Conservation (phyloP, 1,140 invertebrate genomes). For the Drosophila parvula region DNA sequence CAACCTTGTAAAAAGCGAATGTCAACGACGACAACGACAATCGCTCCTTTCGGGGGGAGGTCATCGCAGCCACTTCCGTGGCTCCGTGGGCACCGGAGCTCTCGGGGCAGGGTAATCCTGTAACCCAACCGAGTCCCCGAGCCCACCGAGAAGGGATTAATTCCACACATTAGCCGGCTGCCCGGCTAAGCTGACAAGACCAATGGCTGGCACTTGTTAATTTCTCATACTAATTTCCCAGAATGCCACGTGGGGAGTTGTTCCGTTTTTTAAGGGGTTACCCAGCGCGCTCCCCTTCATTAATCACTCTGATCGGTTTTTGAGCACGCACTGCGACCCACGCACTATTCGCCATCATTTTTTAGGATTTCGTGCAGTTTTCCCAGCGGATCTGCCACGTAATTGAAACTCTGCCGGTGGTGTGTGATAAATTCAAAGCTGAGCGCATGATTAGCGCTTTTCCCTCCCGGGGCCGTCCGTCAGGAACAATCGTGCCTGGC, state of each 20-base stretch:
- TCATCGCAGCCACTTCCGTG: slow-evolving; percentile 20
- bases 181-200: slow-evolving; percentile 71
- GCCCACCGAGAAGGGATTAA: slow-evolving; percentile 55
- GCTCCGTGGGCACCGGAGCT: slow-evolving; percentile 36
- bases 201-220: slow-evolving; percentile 77
- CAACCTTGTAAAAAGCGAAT: slow-evolving; percentile 40
- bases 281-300: slow-evolving; percentile 40
- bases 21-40: slow-evolving; percentile 47
- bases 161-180: slow-evolving; percentile 62
- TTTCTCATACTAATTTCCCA: slow-evolving; percentile 67
- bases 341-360: slow-evolving; percentile 71
- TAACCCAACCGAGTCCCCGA: slow-evolving; percentile 61
- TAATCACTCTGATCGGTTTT: slow-evolving; percentile 79
- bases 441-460: slow-evolving; percentile 57
- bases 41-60: slow-evolving; percentile 8
- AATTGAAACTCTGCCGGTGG: slow-evolving; percentile 38
- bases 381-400: slow-evolving; percentile 39
- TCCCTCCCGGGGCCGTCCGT: not conserved
- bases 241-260: slow-evolving; percentile 30
- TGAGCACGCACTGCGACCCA: slow-evolving; percentile 56
- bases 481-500: slow-evolving; percentile 21
- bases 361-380: slow-evolving; percentile 74
- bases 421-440: slow-evolving; percentile 50
- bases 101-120: slow-evolving; percentile 58
- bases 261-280: slow-evolving; percentile 53